Base-by-base conservation (phyloP, 2,797 vertebrate species). In the Rhadinocentrus ornatus region DNA sequence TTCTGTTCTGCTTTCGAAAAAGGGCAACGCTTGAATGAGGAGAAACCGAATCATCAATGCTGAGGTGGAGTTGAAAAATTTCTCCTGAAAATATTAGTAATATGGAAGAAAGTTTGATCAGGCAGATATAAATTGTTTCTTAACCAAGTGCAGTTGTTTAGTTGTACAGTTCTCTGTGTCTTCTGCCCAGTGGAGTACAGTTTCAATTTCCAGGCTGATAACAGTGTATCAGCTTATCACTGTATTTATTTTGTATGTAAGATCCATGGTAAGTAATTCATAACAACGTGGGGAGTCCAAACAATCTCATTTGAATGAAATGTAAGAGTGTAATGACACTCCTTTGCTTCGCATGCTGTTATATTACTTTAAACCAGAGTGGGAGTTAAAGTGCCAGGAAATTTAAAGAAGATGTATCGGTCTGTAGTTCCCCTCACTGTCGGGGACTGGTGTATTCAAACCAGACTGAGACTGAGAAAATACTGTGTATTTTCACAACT, bases 401-500 rank as follows among this genome's bases (percentile, higher is more conserved):
- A 12, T 52, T 52, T 52, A 24, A 12, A 66, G 65, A 62, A 53
- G 37, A 9, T 26, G n/a, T 34, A 31, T 34, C 24, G 27, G 64
- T 63, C 74, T 11, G 74, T 87, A 64, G 67, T 84, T 78, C 68
- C 83, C 80, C 77, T 71, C 29, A 3, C 10, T 35, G 59, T 26
- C 34, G 0, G 53, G 74, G 67, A 66, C 56, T 31, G 54, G 20
- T 12, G 26, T 68, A 84, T 82, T 85, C 74, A 78, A 80, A 78
- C 61, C 26, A 77, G 69, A 62, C 29, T 5, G 52, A 80, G 65
- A 79, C 55, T 52, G n/a, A n/a, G n/a, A n/a, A n/a, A n/a, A n/a
- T n/a, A n/a, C n/a, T n/a, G n/a, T n/a, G 37, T 86, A 80, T 87
- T 91, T 89, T 88, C 69, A 77, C 81, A 86, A 78, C 66, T 68